Base-by-base conservation (phyloP, 2,113 vertebrate species). In the Lipotes vexillifer region DNA sequence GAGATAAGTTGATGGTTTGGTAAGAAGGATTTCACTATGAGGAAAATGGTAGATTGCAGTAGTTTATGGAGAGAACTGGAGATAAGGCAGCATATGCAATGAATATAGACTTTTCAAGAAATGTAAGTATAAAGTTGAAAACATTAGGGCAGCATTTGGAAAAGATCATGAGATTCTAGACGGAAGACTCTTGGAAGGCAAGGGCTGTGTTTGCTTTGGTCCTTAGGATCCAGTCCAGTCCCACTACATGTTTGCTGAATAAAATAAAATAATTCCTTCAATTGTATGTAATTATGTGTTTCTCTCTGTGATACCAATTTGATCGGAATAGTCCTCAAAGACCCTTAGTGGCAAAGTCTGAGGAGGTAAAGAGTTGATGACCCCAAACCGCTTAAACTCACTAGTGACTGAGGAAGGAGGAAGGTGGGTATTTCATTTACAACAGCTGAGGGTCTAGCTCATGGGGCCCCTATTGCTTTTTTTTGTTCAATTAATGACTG, bases 181-280 rank as follows among this genome's bases (percentile, higher is more conserved):
- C 93, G 66, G 13, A 84, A 85, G n/a, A 57, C 25, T 88, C 49
- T 36, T 55, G 29, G 80, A 90, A 20, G 11, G 13, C 49, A 87
- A 12, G 49, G 18, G 18, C 38, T 86, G 41, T 44, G 9, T 57
- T 94, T 89, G 11, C 25, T 61, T 92, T 12, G 52, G 72, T 25
- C 8, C 61, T 25, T 13, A 77, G 38, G 31, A 87, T 31, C 17
- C 12, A 87, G 25, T 12, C 27, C 25, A 74, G 46, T 72, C 21
- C 18, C 69, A 59, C 41, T 95, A 90, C 72, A 65, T 86, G 46
- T 63, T 93, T 85, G 20, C 59, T 95, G 52, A 88, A 85, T 91
- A 57, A 94, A 88, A 85, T 90, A 57, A 94, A 94, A 88, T 82
- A 94, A 94, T 55, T 87, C 13, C 18, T 91, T n/a, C 74, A 44